Percentiles rank a stretch among this genome's conserved stretches.
Evolutionary conservation across 2,888 invertebrate species (phyloP).

Genomic region (Griposia aprilina): DNA sequence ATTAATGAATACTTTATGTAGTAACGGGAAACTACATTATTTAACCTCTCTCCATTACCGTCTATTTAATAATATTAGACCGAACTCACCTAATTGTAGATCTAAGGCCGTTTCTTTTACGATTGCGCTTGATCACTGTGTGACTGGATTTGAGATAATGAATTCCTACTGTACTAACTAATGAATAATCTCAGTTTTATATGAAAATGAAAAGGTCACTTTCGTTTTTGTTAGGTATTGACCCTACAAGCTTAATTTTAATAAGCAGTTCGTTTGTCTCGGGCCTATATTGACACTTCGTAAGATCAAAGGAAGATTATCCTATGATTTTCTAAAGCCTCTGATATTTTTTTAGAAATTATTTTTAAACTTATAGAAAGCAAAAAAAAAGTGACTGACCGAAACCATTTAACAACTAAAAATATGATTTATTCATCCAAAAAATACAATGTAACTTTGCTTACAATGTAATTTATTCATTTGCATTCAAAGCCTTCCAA

Average conservation of each 20-base stretch:
- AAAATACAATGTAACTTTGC: neutral
- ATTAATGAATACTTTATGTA: neutral
- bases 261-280: neutral
- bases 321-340: neutral
- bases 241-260: slow-evolving; percentile 1
- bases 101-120: neutral
- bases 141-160: neutral
- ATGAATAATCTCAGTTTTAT: neutral
- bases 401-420: neutral
- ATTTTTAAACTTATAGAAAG: slow-evolving; percentile 9
- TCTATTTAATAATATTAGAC: neutral
- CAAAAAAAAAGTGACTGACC: neutral
- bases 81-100: neutral
- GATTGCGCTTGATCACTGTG: neutral
- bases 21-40: neutral
- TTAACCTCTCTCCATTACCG: neutral
- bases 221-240: neutral
- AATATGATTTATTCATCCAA: neutral
- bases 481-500: neutral
- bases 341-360: neutral
- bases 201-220: slow-evolving; percentile 3
- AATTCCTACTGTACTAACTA: neutral
- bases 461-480: slow-evolving; percentile 7
- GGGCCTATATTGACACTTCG: neutral
- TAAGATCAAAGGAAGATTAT: slow-evolving; percentile 2